phyloP scores from a whole-genome alignment of 1,140 invertebrate species.

The Drosophila bocqueti region DNA sequence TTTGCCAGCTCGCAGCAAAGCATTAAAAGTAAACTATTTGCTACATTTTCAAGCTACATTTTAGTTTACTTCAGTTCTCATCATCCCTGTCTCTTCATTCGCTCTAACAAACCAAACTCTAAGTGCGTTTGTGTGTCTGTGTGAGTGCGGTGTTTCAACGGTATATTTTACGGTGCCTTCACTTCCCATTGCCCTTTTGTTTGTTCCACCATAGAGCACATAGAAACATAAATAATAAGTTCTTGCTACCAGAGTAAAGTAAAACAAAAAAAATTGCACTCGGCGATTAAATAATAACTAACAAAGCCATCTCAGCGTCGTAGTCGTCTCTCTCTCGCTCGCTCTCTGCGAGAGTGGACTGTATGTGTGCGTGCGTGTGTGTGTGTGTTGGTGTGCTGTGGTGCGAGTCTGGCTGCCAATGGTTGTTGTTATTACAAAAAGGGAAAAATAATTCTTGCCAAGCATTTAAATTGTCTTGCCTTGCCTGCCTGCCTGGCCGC shows the following conservation, averaged over 20 bases:
- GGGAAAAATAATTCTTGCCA: constrained; percentile 59
- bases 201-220: background rate
- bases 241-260: background rate
- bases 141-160: constrained; percentile 47
- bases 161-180: constrained; percentile 27
- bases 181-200: background rate
- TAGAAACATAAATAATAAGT: constrained; percentile 16
- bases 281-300: constrained; percentile 61
- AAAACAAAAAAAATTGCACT: constrained; percentile 22
- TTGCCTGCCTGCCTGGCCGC: background rate
- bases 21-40: constrained; percentile 25
- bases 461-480: constrained; percentile 50
- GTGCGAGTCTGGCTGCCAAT: constrained; percentile 41
- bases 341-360: constrained; percentile 7
- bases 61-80: constrained; percentile 13
- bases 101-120: constrained; percentile 48
- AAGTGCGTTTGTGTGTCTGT: constrained; percentile 21
- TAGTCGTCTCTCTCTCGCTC: constrained; percentile 15
- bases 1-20: background rate
- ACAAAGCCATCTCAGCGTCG: constrained; percentile 55
- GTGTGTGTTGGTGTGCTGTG: constrained; percentile 6
- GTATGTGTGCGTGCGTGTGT: constrained; percentile 21
- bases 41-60: constrained; percentile 21
- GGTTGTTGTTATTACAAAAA: constrained; percentile 58
- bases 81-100: constrained; percentile 16